A percentile compares a stretch with the other conserved stretches of the same genome.
Conservation (phyloP, 2,113 vertebrate species). For the Lipotes vexillifer region DNA sequence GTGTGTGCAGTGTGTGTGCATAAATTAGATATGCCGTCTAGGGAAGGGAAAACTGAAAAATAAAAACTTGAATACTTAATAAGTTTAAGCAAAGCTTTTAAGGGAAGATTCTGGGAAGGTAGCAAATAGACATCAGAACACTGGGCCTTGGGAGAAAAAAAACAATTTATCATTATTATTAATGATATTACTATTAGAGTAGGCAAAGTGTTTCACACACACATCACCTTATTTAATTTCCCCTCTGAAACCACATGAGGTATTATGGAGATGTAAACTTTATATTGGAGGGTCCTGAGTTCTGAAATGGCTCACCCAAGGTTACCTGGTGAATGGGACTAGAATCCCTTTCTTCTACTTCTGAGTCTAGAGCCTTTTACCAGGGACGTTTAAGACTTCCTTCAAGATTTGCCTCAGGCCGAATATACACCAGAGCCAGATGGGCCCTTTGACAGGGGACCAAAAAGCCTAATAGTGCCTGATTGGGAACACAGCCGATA, state of each 20-base stretch:
- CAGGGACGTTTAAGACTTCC: neutral
- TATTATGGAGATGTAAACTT: neutral
- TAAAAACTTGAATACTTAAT: neutral
- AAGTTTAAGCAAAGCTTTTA: neutral
- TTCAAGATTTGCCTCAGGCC: neutral
- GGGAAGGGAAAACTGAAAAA: neutral
- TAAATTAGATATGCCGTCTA: neutral
- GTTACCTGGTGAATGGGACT: neutral
- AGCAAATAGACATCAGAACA: neutral
- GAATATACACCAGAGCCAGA: neutral
- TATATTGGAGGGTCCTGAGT: accelerated
- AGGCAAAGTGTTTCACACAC: neutral
- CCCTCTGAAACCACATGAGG: neutral
- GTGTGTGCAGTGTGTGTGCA: neutral
- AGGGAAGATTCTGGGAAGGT: neutral
- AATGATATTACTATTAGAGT: neutral
- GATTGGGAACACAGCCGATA: accelerated
- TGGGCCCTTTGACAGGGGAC: neutral
- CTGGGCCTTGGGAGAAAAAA: neutral
- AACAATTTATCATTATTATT: neutral
- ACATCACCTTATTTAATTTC: neutral
- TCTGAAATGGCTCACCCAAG: neutral
- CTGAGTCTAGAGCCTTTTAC: neutral
- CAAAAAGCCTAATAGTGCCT: neutral
- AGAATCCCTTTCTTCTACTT: neutral